Base-by-base conservation (phyloP, 1,140 invertebrate species). In the Belonocnema kinseyi region DNA sequence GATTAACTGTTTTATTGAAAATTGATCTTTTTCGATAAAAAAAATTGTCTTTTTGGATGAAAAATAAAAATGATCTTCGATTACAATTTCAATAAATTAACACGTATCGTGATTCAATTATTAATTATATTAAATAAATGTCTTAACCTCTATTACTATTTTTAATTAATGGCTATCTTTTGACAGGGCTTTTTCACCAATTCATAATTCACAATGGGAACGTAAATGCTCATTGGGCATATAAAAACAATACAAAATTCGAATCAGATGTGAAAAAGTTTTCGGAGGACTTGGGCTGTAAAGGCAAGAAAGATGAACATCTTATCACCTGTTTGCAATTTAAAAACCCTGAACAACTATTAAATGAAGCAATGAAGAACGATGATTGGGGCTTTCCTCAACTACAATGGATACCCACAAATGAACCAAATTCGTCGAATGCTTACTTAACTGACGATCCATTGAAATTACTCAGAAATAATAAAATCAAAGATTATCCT, bases 401-500 rank as follows among this genome's bases (percentile, higher is more conserved):
- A 40, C 14, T 66, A n/a, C 3, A 66, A 40, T 66, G 61, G 61
- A 13, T 66, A 14, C 61, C 61, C 0, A 66, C 61, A 40, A 40
- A 66, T 26, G 61, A 66, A 26, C 26, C 61, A 66, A 1, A 16
- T 2, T 66, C 61, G 5, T 14, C 1, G 5, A 16, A 66, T 40
- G 61, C 61, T 40, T 66, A 40, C n/a, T 40, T 66, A 40, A 66
- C 61, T 16, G 61, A 66, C 10, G 33, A 6, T 10, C 61, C 61
- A 16, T 3, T 40, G 8, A 40, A 40, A 16, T 66, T 66, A 40
- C n/a, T 66, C 3, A 16, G 13, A 1, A 26, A 66, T n/a, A 66
- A 66, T 40, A 66, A 40, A 66, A 66, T 66, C 33, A 40, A 33
- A n/a, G 26, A 66, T 66, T 33, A 40, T n/a, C 61, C 61, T 14